A percentile compares a stretch with the other conserved stretches of the same genome.
Evolutionary conservation across 2,113 vertebrate genomes (phyloP).

Genomic region (Camelus bactrianus): DNA sequence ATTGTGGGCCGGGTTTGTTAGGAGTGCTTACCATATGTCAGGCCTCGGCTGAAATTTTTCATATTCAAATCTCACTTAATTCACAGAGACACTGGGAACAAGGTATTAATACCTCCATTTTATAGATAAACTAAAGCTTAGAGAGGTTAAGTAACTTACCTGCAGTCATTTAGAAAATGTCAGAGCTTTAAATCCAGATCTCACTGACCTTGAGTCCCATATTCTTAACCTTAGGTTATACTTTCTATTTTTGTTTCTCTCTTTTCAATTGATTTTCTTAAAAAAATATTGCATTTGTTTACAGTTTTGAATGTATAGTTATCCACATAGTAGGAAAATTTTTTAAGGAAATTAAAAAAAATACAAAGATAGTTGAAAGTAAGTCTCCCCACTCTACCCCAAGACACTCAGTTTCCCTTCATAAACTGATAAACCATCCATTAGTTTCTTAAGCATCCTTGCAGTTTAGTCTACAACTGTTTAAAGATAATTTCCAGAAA

Average conservation of each 20-base stretch:
- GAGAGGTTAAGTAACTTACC: not conserved
- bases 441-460: not conserved
- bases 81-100: not conserved
- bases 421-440: not conserved
- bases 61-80: not conserved
- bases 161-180: not conserved
- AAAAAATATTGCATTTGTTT: not conserved
- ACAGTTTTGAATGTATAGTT: not conserved
- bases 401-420: not conserved
- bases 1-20: not conserved
- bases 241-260: not conserved
- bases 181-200: slow-evolving; percentile 11
- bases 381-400: not conserved
- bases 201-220: not conserved
- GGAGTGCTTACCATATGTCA: not conserved
- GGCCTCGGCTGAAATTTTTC: not conserved
- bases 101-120: not conserved
- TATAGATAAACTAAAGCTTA: not conserved
- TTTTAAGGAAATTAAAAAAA: not conserved
- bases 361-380: not conserved
- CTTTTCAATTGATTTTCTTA: not conserved
- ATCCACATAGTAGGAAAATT: not conserved
- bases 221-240: not conserved
- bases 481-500: not conserved
- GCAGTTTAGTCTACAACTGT: not conserved